Percentiles rank a stretch among this genome's conserved stretches.
These are phyloP conservation scores for Hirtodrosophila duncani DNA, from an alignment of 2,888 invertebrate genomes.

Conservation along the genomic window DNA sequence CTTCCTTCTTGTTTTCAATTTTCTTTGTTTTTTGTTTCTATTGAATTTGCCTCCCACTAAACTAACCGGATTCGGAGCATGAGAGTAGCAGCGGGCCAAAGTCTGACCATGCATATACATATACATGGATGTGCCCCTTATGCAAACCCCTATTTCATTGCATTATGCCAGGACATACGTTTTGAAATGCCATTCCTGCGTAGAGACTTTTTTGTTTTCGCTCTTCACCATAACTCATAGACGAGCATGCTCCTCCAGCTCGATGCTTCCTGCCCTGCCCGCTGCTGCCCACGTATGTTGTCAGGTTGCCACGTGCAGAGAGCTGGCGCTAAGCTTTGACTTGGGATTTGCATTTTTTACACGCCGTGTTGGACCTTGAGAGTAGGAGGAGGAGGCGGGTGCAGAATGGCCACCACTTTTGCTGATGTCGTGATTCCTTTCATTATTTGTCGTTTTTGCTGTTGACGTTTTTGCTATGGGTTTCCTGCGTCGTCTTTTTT, in stretches of 20 bases:
- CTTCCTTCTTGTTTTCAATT: too few species aligned
- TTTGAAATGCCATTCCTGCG: slow-evolving; percentile 69
- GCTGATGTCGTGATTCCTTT: slow-evolving; percentile 67
- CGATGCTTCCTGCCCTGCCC: too few species aligned
- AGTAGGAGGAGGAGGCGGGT: background rate
- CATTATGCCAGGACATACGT: slow-evolving; percentile 70
- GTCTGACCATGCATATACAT: background rate
- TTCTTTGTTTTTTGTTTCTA: slow-evolving; percentile 43
- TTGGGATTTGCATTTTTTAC: slow-evolving; percentile 75
- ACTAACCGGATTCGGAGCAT: too few species aligned
- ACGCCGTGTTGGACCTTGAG: slow-evolving; percentile 44
- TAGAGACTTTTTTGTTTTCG: slow-evolving; percentile 32
- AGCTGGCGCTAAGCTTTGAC: slow-evolving; percentile 72
- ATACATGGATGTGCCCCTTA: slow-evolving; percentile 5
- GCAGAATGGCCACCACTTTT: slow-evolving; percentile 50
- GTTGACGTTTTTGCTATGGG: slow-evolving; percentile 70
- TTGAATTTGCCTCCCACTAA: slow-evolving; percentile 42
- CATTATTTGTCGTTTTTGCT: slow-evolving; percentile 31
- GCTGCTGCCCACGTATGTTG: slow-evolving; percentile 46
- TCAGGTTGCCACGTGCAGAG: slow-evolving; percentile 65
- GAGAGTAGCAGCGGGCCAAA: too few species aligned
- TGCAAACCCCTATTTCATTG: slow-evolving; percentile 45
- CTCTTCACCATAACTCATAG: slow-evolving; percentile 52
- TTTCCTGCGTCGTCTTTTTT: slow-evolving; percentile 36
- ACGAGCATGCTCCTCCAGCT: too few species aligned